These are phyloP conservation scores for Cinclus cinclus DNA, from an alignment of 2,113 vertebrate genomes.

Conservation along the genomic window DNA sequence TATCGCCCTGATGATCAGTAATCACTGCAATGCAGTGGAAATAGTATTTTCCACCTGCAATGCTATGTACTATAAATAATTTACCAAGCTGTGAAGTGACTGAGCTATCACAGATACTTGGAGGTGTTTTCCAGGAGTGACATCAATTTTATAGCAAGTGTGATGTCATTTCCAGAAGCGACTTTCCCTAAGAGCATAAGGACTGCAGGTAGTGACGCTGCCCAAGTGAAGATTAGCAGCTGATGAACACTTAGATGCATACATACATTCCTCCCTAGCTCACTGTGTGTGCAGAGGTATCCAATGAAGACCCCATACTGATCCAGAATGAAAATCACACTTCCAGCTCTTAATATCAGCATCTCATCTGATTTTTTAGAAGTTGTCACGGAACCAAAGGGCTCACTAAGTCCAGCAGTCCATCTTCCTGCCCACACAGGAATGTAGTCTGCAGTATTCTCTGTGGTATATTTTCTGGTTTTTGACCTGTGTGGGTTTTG, in stretches of 20 bases:
- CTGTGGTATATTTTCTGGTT: background rate
- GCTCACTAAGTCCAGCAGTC: background rate
- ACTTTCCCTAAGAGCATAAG: background rate
- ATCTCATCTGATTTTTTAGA: background rate
- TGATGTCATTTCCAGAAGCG: background rate
- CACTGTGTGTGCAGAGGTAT: background rate
- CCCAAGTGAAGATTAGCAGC: background rate
- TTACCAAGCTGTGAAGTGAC: background rate
- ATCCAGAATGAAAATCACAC: background rate
- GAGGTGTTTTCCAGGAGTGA: background rate
- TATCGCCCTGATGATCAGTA: background rate
- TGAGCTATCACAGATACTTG: background rate
- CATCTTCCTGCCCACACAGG: background rate
- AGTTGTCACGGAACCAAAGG: background rate
- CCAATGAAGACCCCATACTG: background rate
- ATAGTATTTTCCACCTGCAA: background rate
- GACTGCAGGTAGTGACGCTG: background rate
- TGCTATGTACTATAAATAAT: constrained; percentile 10
- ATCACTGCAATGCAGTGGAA: background rate
- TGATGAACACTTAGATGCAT: background rate
- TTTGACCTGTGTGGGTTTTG: background rate
- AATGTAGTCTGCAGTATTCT: background rate
- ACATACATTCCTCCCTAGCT: background rate
- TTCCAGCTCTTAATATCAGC: background rate
- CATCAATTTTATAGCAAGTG: background rate